phyloP scores from a whole-genome alignment of 2,113 vertebrate genomes.

The Ailuropoda melanoleuca region DNA sequence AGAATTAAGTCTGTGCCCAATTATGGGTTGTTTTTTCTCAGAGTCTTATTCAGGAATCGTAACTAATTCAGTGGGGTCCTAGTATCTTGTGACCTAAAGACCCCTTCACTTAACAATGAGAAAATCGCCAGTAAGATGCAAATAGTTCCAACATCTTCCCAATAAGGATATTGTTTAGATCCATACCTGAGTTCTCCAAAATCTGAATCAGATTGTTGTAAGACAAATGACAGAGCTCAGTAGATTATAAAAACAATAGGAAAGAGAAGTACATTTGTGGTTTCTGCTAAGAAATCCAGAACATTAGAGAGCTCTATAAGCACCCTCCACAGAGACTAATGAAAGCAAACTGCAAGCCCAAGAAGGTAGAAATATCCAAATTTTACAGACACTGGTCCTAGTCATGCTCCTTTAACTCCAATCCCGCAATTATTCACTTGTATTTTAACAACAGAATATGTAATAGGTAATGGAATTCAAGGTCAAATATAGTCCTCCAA shows the following conservation, averaged over 20 bases:
- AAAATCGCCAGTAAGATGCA: neutral
- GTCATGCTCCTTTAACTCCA: neutral
- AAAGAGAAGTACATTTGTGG: neutral
- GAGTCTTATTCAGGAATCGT: neutral
- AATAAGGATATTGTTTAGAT: neutral
- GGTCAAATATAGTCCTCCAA: neutral
- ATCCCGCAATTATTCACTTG: neutral
- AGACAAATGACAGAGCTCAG: neutral
- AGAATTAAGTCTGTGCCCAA: neutral
- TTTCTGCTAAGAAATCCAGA: neutral
- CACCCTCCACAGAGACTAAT: neutral
- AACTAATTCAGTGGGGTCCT: neutral
- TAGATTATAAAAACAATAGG: neutral
- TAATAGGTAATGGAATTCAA: neutral
- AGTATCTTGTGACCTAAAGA: neutral
- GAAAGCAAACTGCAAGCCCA: neutral
- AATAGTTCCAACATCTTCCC: neutral
- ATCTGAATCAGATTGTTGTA: neutral
- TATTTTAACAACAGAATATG: neutral
- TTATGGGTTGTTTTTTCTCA: neutral
- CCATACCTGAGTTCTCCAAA: neutral
- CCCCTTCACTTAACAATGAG: neutral
- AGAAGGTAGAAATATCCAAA: neutral
- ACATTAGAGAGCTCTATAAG: neutral
- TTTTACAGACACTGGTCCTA: neutral